These are phyloP conservation scores for Epizoanthus stellaris DNA, from an alignment of 92 coral and sea anemone genomes.

Conservation along the genomic window DNA sequence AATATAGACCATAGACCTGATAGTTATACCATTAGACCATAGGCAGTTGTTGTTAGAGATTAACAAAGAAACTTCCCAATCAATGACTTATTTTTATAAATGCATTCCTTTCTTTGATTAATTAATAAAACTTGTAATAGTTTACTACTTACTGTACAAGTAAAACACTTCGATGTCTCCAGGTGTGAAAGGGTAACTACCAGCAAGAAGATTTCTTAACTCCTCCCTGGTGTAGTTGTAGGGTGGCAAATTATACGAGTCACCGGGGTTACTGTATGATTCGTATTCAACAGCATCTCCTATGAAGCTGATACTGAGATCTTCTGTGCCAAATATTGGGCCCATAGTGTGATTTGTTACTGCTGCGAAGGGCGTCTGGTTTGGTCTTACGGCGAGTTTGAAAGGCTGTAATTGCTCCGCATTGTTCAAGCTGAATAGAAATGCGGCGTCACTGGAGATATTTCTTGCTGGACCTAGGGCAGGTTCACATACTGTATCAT, in stretches of 20 bases:
- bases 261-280: constrained; percentile 3
- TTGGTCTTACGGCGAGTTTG: constrained; percentile 13
- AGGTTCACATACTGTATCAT: not conserved
- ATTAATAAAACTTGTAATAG: too few species aligned
- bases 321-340: constrained; percentile 28
- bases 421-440: constrained; percentile 27
- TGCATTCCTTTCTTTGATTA: too few species aligned
- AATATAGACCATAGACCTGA: too few species aligned
- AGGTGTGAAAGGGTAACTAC: constrained; percentile 15
- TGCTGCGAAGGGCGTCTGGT: not conserved
- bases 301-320: constrained; percentile 8
- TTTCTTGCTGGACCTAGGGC: constrained; percentile 18
- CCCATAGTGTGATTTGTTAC: not conserved
- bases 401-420: constrained; percentile 9
- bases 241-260: not conserved
- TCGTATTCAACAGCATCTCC: not conserved
- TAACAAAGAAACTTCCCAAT: too few species aligned
- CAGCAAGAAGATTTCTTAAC: constrained; percentile 22
- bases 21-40: too few species aligned
- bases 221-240: not conserved
- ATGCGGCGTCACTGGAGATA: constrained; percentile 32
- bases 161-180: constrained; percentile 33
- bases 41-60: too few species aligned
- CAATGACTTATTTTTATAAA: too few species aligned
- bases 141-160: constrained; percentile 21